Base-by-base conservation (phyloP, 2,797 vertebrate species). In the Nannoperca australis region DNA sequence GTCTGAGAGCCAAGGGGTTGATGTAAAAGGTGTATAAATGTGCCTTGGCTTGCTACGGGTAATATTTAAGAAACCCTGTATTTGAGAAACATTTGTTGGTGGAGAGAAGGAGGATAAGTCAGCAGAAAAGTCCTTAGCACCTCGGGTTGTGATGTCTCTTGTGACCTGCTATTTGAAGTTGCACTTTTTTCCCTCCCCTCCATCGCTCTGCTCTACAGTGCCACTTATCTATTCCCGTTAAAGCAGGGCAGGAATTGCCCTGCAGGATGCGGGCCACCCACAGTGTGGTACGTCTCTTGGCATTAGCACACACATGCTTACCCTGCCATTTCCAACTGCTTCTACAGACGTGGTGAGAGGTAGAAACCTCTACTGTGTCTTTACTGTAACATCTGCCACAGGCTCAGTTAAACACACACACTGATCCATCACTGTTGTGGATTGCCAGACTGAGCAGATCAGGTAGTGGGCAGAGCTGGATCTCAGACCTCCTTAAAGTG, bases 161-260 rank as follows among this genome's bases (percentile, higher is more conserved):
- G 14, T 56, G 75, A 73, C 73, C 76, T 87, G 73, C 89, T 87
- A 80, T 89, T 86, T 84, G 60, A 36, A 87, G 80, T 85, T 73
- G 64, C 61, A 15, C 80, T 45, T 70, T 60, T 78, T 71, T 66
- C 53, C 76, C 73, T 70, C 54, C 84, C 79, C 66, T 77, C 86
- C 81, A 81, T 85, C 74, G 34, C 85, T 56, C 73, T 76, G 63
- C 47, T 3, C 86, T 87, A 91, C 91, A 94, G 88, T 94, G 69
- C 93, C 91, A 94, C 92, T 95, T 94, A 94, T 90, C 91, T 93
- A 59, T 93, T 94, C 91, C 92, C 70, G 89, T 92, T 91, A 92
- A 90, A 92, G 79, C 86, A 58, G 90, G 88, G 85, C 84, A 91
- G 88, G 89, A 92, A 93, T 92, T 92, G 91, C 89, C 92, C 92